Base-by-base conservation (phyloP, 2,113 vertebrate genomes). In the Hassar affinis region DNA sequence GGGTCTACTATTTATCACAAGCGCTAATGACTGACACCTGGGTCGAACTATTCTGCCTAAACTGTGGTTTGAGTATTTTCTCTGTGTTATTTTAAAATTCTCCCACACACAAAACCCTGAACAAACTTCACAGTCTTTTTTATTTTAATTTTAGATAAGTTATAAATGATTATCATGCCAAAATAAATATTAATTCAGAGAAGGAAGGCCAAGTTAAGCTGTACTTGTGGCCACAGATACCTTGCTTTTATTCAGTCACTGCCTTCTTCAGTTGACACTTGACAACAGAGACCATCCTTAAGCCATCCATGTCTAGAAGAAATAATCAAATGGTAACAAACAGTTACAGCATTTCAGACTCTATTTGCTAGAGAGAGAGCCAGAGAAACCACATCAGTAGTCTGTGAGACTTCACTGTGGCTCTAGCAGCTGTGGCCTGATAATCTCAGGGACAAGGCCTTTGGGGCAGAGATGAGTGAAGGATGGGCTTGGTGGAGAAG, bases 111-210 rank as follows among this genome's bases (percentile, higher is more conserved):
- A 12, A 22, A n/a, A 69, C 35, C 38, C 35, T 45, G 51, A 84
- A 78, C 35, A 69, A 77, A 56, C 64, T 20, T 8, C 45, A 18
- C 12, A 25, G 15, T 80, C 38, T 42, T 42, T 42, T 42, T 42
- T 3, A 42, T 42, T 22, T 80, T 11, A 3, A 69, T 81, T 85
- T 51, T 49, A 81, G 61, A 82, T 78, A 57, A 77, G 35, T 81
- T 42, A 75, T 85, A 18, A 69, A 68, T 49, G 35, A 51, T 68
- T 68, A 76, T 81, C 71, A 49, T 81, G 47, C 25, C 49, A 77
- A 80, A 85, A 64, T 80, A 33, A 85, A 80, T 78, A 81, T 59
- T 81, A 80, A 77, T 77, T 85, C 30, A 77, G 38, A 11, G 6
- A 68, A 35, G 64, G 64, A 66, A 66, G 64, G 20, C 54, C 66